Evolutionary conservation across 2,797 vertebrate species (phyloP).

Genomic region (Cynopterus sphinx): DNA sequence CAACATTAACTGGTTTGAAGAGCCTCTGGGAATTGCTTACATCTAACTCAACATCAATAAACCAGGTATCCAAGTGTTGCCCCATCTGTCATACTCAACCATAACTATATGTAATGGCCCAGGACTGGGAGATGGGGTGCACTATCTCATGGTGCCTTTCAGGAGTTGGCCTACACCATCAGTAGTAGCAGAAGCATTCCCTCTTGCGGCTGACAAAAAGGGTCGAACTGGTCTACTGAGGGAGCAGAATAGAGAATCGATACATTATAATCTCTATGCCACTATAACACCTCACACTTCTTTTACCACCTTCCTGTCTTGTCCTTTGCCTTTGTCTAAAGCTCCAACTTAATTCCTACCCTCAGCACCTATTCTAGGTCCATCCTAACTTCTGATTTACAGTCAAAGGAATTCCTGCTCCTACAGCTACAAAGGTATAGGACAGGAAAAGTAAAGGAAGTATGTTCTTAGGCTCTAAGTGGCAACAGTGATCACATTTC

Average conservation of each 20-base stretch:
- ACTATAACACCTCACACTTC: not conserved
- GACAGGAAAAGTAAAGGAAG: not conserved
- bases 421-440: not conserved
- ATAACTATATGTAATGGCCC: not conserved
- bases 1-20: not conserved
- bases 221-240: not conserved
- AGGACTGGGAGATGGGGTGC: not conserved
- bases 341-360: not conserved
- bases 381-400: not conserved
- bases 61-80: not conserved
- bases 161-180: not conserved
- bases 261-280: not conserved
- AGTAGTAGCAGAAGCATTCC: not conserved
- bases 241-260: not conserved
- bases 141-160: not conserved
- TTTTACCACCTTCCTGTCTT: not conserved
- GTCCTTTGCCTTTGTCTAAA: not conserved
- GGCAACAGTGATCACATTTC: not conserved
- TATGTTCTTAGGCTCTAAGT: not conserved
- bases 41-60: not conserved
- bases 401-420: not conserved
- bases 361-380: not conserved
- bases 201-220: conserved; percentile 2
- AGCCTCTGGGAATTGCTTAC: not conserved
- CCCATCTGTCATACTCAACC: not conserved